Conservation (phyloP, 92 coral and sea anemone genomes). For the Isaurus tuberculatus region DNA sequence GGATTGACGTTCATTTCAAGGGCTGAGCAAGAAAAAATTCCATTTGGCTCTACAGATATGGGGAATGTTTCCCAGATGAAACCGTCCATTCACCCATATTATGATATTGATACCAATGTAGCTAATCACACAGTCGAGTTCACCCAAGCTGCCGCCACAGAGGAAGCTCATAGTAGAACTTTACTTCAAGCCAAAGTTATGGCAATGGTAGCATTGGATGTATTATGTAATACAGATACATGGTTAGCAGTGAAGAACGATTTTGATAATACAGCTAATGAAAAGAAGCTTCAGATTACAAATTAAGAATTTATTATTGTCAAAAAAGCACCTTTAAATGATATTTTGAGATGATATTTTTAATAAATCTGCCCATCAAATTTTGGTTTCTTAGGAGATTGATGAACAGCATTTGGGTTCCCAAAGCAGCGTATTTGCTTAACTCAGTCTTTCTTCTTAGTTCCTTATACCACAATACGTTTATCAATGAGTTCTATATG, state of each 20-base stretch:
- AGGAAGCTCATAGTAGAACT: constrained; percentile 76
- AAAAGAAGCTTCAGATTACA: neutral
- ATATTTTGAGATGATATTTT: too few relatives aligned
- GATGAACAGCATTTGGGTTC: neutral
- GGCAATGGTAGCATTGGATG: constrained; percentile 92
- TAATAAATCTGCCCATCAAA: too few relatives aligned
- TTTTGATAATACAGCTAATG: constrained; percentile 48
- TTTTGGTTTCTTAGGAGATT: too few relatives aligned
- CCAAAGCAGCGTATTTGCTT: neutral
- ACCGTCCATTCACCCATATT: constrained; percentile 95
- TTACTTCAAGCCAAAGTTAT: constrained; percentile 78
- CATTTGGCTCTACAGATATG: constrained; percentile 98
- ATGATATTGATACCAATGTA: constrained; percentile 71
- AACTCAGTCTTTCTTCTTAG: neutral
- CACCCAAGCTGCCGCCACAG: constrained; percentile 78
- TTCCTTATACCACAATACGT: constrained; percentile 43
- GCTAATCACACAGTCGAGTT: constrained; percentile 90
- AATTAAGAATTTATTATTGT: neutral
- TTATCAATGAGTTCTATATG: constrained; percentile 50
- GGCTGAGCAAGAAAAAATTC: constrained; percentile 76
- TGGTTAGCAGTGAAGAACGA: constrained; percentile 78
- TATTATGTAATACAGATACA: constrained; percentile 67
- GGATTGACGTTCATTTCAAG: constrained; percentile 78
- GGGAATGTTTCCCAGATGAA: constrained; percentile 96
- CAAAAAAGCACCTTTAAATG: too few relatives aligned